phyloP scores from a whole-genome alignment of 2,888 invertebrate genomes.

The Orchestes rusci region DNA sequence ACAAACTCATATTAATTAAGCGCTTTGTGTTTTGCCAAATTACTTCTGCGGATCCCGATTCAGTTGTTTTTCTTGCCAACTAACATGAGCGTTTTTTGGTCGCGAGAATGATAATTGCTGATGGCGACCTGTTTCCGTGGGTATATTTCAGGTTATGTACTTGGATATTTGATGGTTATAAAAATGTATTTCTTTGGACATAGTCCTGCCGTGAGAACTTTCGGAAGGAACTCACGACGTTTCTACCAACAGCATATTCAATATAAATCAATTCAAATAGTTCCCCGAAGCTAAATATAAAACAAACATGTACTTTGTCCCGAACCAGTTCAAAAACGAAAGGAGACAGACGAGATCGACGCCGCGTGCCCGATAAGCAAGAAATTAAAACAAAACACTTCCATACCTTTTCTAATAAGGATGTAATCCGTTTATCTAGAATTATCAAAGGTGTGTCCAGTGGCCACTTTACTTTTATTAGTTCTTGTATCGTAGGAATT shows the following conservation, averaged over 20 bases:
- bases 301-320: too few relatives aligned
- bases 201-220: too few relatives aligned
- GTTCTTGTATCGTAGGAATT: constrained; percentile 16
- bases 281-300: too few relatives aligned
- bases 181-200: too few relatives aligned
- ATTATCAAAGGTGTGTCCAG: constrained; percentile 23
- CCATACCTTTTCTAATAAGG: constrained; percentile 23
- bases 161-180: too few relatives aligned
- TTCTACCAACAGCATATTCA: too few relatives aligned
- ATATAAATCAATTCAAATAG: too few relatives aligned
- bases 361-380: constrained; percentile 20
- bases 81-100: constrained; percentile 7
- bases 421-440: constrained; percentile 20
- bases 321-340: too few relatives aligned
- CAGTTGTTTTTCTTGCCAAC: constrained; percentile 10
- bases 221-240: too few relatives aligned
- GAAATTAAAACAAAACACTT: constrained; percentile 23
- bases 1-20: constrained; percentile 24
- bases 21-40: constrained; percentile 23
- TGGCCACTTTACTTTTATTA: constrained; percentile 23
- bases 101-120: constrained; percentile 14
- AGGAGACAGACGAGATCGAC: constrained; percentile 20
- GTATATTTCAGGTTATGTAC: too few relatives aligned
- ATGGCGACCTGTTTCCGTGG: too few relatives aligned
- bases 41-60: constrained; percentile 17